Percentiles rank a stretch among this genome's conserved stretches.
Conservation (phyloP, 2,888 invertebrate genomes). For the Plagodis dolabraria region DNA sequence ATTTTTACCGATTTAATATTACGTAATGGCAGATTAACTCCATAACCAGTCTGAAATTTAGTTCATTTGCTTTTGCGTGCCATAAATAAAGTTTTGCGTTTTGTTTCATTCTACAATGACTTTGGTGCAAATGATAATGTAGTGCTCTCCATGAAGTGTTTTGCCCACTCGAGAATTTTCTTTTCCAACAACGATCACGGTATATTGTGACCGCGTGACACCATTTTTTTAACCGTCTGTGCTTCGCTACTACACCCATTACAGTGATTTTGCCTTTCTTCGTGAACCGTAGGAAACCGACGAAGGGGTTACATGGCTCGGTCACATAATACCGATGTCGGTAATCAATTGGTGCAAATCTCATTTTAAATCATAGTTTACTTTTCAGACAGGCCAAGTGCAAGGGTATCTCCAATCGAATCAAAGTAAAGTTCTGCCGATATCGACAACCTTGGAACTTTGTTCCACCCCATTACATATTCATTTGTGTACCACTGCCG, state of each 20-base stretch:
- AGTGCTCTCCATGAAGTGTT: constrained; percentile 46
- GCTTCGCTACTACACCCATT: constrained; percentile 6
- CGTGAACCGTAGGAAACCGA: too few species aligned
- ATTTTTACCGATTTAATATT: constrained; percentile 16
- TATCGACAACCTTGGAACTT: too few species aligned
- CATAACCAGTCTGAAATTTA: constrained; percentile 24
- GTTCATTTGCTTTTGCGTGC: constrained; percentile 34
- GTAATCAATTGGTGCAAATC: background rate
- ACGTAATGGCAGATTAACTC: constrained; percentile 24
- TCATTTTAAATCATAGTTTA: too few species aligned
- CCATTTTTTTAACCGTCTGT: constrained; percentile 38
- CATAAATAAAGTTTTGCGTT: constrained; percentile 30
- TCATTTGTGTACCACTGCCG: too few species aligned
- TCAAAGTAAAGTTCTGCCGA: too few species aligned
- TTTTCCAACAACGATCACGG: constrained; percentile 47
- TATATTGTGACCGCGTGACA: constrained; percentile 51
- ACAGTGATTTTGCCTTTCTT: too few species aligned
- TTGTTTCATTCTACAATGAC: constrained; percentile 37
- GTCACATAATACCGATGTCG: background rate
- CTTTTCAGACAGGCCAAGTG: background rate
- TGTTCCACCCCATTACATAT: too few species aligned
- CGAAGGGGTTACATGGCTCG: too few species aligned
- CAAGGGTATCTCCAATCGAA: too few species aligned
- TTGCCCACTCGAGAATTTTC: constrained; percentile 40
- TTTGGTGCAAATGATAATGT: constrained; percentile 55